These are phyloP conservation scores for Avahi laniger DNA, from an alignment of 2,797 vertebrate species.

Conservation along the genomic window DNA sequence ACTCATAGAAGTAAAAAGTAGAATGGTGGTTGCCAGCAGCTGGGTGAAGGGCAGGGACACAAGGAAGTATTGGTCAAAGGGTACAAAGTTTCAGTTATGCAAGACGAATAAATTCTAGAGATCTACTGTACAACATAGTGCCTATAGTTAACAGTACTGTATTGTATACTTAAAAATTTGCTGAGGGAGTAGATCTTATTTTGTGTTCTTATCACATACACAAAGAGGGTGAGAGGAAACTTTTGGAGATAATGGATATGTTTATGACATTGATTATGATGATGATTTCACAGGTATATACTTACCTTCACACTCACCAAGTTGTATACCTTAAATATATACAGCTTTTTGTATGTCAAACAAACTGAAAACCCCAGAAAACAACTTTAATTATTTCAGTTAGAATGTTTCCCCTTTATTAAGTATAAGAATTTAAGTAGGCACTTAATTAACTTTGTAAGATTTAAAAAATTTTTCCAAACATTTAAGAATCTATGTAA, in stretches of 20 bases:
- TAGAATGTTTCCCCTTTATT: constrained; percentile 22
- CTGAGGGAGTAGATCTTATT: background rate
- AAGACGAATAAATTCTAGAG: background rate
- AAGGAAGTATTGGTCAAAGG: background rate
- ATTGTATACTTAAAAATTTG: background rate
- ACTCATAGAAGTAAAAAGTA: background rate
- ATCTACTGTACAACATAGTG: background rate
- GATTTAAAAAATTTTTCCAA: background rate
- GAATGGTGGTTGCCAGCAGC: background rate
- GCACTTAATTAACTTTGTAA: background rate
- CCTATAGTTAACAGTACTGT: background rate
- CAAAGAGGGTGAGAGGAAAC: background rate
- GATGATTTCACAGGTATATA: background rate
- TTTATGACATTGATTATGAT: background rate
- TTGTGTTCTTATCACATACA: background rate
- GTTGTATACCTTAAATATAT: background rate
- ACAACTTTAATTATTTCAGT: background rate
- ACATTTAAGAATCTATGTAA: constrained; percentile 5
- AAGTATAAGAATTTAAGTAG: background rate
- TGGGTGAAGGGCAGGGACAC: background rate
- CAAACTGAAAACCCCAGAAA: background rate
- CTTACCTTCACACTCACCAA: background rate
- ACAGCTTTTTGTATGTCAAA: background rate
- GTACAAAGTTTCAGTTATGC: background rate
- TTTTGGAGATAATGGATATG: background rate